A percentile compares a stretch with the other conserved stretches of the same genome.
Conservation (phyloP, 2,888 invertebrate species). For the Spodoptera littoralis region DNA sequence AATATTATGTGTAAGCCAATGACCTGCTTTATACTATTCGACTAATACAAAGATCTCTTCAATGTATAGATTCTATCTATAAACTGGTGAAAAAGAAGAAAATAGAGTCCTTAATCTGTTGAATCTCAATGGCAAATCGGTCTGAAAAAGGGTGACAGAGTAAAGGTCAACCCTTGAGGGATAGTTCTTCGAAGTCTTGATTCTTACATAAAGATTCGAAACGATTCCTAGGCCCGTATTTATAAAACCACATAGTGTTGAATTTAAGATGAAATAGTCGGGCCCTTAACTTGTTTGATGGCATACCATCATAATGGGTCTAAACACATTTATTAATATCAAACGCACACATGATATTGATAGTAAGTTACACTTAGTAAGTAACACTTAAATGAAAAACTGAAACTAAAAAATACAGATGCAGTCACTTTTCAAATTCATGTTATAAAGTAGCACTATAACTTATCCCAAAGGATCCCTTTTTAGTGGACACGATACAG, state of each 20-base stretch:
- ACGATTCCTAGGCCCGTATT: slow-evolving; percentile 26
- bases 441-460: slow-evolving; percentile 8
- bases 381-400: too few relatives aligned
- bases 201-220: slow-evolving; percentile 43
- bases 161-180: slow-evolving; percentile 51
- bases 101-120: slow-evolving; percentile 49
- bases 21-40: too few relatives aligned
- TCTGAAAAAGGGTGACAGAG: slow-evolving; percentile 49
- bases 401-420: too few relatives aligned
- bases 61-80: slow-evolving; percentile 5
- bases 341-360: too few relatives aligned
- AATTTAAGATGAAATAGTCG: too few relatives aligned
- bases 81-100: slow-evolving; percentile 31
- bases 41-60: slow-evolving; percentile 3
- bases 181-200: slow-evolving; percentile 30
- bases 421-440: neutral
- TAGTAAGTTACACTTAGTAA: too few relatives aligned
- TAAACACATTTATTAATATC: too few relatives aligned
- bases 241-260: slow-evolving; percentile 10
- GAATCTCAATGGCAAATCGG: slow-evolving; percentile 43
- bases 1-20: too few relatives aligned
- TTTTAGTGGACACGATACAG: slow-evolving; percentile 49
- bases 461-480: slow-evolving; percentile 20
- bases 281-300: too few relatives aligned
- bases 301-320: too few relatives aligned